Evolutionary conservation across 2,113 vertebrate species (phyloP).

Genomic region (Planiliza haematocheilus): DNA sequence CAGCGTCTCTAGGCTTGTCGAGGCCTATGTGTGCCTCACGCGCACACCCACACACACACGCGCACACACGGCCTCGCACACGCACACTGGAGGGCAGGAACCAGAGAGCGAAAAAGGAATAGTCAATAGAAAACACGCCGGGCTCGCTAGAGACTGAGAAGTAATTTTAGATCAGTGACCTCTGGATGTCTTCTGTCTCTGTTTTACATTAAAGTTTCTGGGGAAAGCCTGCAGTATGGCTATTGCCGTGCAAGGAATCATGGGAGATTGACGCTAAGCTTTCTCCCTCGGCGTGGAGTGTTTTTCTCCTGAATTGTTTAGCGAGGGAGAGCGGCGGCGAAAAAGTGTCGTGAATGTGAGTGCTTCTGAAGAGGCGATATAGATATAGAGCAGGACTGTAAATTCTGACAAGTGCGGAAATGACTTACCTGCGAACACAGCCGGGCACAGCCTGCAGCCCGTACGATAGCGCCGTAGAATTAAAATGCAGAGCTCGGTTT

Average conservation of each 20-base stretch:
- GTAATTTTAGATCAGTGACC: conserved; percentile 83
- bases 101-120: conserved; percentile 78
- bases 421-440: conserved; percentile 57
- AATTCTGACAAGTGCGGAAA: conserved; percentile 40
- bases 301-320: conserved; percentile 59
- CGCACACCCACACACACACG: conserved; percentile 60
- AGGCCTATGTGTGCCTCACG: conserved; percentile 78
- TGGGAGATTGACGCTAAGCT: conserved; percentile 54
- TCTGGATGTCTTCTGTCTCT: conserved; percentile 78
- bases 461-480: conserved; percentile 38
- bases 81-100: conserved; percentile 81
- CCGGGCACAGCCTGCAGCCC: conserved; percentile 45
- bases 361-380: conserved; percentile 25
- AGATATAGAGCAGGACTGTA: conserved; percentile 44
- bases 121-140: conserved; percentile 85
- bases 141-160: conserved; percentile 75
- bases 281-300: conserved; percentile 31
- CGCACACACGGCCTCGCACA: conserved; percentile 25
- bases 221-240: conserved; percentile 52
- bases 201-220: conserved; percentile 78
- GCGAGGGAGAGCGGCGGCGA: conserved; percentile 26
- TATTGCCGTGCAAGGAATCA: conserved; percentile 68
- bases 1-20: conserved; percentile 82
- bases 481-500: conserved; percentile 45
- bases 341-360: conserved; percentile 17